Conservation (phyloP, 1,140 invertebrate species). For the Plodia interpunctella region DNA sequence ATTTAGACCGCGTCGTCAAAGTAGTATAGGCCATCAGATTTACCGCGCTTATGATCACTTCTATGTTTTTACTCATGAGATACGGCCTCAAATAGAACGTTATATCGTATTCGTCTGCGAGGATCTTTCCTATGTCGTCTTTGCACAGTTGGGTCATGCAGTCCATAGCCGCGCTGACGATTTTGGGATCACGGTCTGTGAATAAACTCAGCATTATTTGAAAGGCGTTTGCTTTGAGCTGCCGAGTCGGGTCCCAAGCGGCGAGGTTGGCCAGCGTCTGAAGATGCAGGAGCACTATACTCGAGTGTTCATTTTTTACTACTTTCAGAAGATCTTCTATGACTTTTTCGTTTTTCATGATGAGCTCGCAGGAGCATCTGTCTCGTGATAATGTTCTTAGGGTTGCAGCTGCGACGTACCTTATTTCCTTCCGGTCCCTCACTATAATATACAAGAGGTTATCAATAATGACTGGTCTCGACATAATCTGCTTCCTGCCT, state of each 20-base stretch:
- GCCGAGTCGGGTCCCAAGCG: slow-evolving; percentile 49
- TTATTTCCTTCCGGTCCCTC: slow-evolving; percentile 56
- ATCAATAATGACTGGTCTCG: slow-evolving; percentile 35
- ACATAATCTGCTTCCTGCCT: slow-evolving; percentile 46
- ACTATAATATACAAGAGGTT: slow-evolving; percentile 51
- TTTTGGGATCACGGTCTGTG: slow-evolving; percentile 31
- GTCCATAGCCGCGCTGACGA: slow-evolving; percentile 49
- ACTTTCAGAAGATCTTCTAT: slow-evolving; percentile 55
- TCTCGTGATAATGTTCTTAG: slow-evolving; percentile 44
- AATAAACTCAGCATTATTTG: slow-evolving; percentile 55
- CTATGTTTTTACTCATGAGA: slow-evolving; percentile 24
- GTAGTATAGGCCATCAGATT: slow-evolving; percentile 53
- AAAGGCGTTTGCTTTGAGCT: slow-evolving; percentile 57
- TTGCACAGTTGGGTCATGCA: slow-evolving; percentile 59
- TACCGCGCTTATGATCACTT: slow-evolving; percentile 47
- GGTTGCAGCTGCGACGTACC: slow-evolving; percentile 51
- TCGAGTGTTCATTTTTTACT: slow-evolving; percentile 51
- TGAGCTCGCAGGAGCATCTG: slow-evolving; percentile 42
- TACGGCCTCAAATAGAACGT: slow-evolving; percentile 36
- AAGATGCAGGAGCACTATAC: slow-evolving; percentile 52
- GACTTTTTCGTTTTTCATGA: slow-evolving; percentile 39
- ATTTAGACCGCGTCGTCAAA: slow-evolving; percentile 56
- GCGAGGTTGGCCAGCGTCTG: slow-evolving; percentile 43
- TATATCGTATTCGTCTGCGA: slow-evolving; percentile 57
- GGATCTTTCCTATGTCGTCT: slow-evolving; percentile 47